phyloP scores from a whole-genome alignment of 2,797 vertebrate genomes.

The Taenioides sp. region DNA sequence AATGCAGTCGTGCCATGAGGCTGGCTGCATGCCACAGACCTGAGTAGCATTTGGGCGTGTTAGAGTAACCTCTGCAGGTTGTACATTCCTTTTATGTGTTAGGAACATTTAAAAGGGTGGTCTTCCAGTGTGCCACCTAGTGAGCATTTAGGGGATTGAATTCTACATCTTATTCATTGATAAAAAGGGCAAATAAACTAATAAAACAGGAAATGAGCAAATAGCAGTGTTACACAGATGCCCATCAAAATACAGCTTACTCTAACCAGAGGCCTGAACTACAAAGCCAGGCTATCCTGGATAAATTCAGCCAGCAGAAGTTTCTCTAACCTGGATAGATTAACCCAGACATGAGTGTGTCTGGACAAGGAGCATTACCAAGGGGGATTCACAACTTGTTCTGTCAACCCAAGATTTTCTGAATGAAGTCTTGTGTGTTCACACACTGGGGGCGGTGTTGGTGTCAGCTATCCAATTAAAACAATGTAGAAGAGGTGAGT shows the following conservation, averaged over 20 bases:
- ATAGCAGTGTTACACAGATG: not conserved
- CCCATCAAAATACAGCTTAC: not conserved
- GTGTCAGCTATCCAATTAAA: too few species aligned
- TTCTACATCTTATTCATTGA: not conserved
- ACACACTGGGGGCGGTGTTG: too few species aligned
- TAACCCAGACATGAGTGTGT: too few species aligned
- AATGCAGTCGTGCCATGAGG: constrained; percentile 60
- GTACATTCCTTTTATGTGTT: constrained; percentile 23
- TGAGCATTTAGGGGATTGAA: constrained; percentile 14
- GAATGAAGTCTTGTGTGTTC: too few species aligned
- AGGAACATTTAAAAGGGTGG: not conserved
- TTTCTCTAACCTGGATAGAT: too few species aligned
- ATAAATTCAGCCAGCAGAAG: too few species aligned
- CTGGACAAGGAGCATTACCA: too few species aligned
- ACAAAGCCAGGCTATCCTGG: too few species aligned
- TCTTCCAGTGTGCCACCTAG: constrained; percentile 32
- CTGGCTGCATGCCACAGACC: constrained; percentile 62
- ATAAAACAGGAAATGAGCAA: not conserved
- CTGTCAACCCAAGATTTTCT: too few species aligned
- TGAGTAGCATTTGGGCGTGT: constrained; percentile 68
- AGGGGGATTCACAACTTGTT: too few species aligned
- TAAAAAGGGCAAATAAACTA: not conserved
- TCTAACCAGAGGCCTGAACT: not conserved
- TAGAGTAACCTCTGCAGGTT: constrained; percentile 34
- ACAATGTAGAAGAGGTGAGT: too few species aligned